Conservation (phyloP, 1,140 invertebrate genomes). For the Matsumurasca onukii region DNA sequence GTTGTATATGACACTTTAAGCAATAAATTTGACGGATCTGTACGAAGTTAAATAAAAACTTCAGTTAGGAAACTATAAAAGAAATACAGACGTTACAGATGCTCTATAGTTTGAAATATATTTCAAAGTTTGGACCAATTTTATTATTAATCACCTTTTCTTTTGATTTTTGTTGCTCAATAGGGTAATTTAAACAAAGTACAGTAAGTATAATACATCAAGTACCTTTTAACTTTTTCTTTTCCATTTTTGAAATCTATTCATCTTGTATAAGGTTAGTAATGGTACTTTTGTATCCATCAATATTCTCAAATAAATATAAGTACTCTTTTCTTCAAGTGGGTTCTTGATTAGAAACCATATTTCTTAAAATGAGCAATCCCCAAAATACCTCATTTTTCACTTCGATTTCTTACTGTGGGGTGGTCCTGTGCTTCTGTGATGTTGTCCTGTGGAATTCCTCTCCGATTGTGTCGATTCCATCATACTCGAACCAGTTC, state of each 20-base stretch:
- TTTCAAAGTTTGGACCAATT: background rate
- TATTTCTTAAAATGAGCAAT: background rate
- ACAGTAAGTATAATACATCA: no score
- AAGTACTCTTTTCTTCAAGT: background rate
- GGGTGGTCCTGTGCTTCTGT: conserved; percentile 26
- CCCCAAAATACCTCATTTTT: background rate
- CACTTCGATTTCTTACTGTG: conserved; percentile 4
- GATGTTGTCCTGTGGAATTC: conserved; percentile 41
- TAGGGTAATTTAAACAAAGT: no score
- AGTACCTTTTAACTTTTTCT: background rate
- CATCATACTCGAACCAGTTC: conserved; percentile 41
- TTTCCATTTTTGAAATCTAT: background rate
- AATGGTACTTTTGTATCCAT: background rate
- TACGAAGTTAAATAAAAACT: background rate
- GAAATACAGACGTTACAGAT: no score
- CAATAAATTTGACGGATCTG: background rate
- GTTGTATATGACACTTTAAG: background rate
- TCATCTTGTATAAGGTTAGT: background rate
- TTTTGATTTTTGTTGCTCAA: background rate
- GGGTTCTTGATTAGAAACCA: background rate
- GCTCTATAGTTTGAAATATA: background rate
- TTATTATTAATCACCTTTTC: background rate
- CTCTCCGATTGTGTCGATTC: conserved; percentile 39
- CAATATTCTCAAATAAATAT: background rate
- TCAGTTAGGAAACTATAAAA: background rate